Evolutionary conservation across 2,888 invertebrate species (phyloP).

Genomic region (Isoperla grammatica): DNA sequence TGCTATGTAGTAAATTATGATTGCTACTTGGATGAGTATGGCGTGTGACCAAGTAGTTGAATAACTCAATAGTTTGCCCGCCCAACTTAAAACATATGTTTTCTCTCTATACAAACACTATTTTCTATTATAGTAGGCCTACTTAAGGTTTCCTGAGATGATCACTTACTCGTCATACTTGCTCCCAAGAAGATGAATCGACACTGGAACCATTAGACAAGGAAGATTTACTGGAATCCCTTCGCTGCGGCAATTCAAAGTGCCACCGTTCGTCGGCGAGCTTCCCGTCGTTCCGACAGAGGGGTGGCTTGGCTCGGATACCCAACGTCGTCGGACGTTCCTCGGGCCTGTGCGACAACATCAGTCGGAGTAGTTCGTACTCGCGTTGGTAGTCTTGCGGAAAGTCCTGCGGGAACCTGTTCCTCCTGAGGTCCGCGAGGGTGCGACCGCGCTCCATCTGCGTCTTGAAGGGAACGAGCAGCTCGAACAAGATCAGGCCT

Average conservation of each 20-base stretch:
- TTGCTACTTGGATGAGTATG: no score
- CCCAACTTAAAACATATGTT: no score
- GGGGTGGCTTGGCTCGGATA: conserved; percentile 58
- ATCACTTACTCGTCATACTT: no score
- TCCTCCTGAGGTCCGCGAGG: conserved; percentile 58
- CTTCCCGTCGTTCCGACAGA: conserved; percentile 45
- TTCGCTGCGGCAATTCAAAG: conserved; percentile 47
- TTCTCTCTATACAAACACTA: no score
- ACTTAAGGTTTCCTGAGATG: no score
- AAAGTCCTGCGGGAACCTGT: conserved; percentile 66
- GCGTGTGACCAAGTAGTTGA: no score
- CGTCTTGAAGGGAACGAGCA: conserved; percentile 83
- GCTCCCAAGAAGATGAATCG: not conserved
- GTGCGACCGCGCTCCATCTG: conserved; percentile 80
- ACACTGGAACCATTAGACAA: not conserved
- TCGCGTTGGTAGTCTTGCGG: conserved; percentile 58
- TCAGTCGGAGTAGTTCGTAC: conserved; percentile 65
- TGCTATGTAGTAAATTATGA: no score
- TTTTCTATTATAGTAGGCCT: no score
- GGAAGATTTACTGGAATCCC: not conserved
- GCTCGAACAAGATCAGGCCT: conserved; percentile 89
- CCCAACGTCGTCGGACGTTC: conserved; percentile 71
- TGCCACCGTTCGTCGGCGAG: conserved; percentile 43
- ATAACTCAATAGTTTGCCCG: no score
- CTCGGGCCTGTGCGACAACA: conserved; percentile 69